Conservation (phyloP, 2,888 invertebrate genomes). For the Pterostichus madidus region DNA sequence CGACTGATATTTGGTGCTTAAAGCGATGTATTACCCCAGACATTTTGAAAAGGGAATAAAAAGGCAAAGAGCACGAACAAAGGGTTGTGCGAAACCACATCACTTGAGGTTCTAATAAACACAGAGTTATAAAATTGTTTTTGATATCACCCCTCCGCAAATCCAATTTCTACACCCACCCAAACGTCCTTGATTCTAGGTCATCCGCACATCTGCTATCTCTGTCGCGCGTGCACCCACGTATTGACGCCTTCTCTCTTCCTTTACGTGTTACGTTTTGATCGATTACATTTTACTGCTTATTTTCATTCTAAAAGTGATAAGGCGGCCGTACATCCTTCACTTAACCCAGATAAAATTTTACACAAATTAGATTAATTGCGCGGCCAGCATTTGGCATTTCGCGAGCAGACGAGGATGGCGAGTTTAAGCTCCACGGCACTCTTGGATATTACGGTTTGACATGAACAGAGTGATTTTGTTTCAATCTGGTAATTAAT, state of each 20-base stretch:
- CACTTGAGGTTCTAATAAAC: conserved; percentile 52
- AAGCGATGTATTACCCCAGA: conserved; percentile 29
- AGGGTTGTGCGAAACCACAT: conserved; percentile 22
- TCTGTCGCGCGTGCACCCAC: conserved; percentile 8
- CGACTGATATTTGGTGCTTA: not conserved
- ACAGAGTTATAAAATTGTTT: conserved; percentile 57
- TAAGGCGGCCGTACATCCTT: conserved; percentile 53
- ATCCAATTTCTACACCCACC: conserved; percentile 52
- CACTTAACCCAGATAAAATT: conserved; percentile 63
- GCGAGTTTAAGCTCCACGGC: not conserved
- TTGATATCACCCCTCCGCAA: conserved; percentile 53
- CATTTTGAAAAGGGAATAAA: conserved; percentile 27
- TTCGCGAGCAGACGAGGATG: conserved; percentile 19
- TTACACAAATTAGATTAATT: conserved; percentile 65
- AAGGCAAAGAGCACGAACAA: conserved; percentile 15
- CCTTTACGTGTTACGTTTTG: conserved; percentile 61
- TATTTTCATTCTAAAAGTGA: conserved; percentile 63
- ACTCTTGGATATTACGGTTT: conserved; percentile 58
- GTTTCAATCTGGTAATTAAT: conserved; percentile 62
- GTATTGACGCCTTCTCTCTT: not conserved
- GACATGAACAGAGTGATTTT: conserved; percentile 60
- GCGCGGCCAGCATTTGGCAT: conserved; percentile 52
- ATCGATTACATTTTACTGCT: conserved; percentile 61
- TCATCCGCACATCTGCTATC: conserved; percentile 51
- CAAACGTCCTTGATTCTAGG: conserved; percentile 63